Base-by-base conservation (phyloP, 2,888 invertebrate species). In the Patella caerulea region DNA sequence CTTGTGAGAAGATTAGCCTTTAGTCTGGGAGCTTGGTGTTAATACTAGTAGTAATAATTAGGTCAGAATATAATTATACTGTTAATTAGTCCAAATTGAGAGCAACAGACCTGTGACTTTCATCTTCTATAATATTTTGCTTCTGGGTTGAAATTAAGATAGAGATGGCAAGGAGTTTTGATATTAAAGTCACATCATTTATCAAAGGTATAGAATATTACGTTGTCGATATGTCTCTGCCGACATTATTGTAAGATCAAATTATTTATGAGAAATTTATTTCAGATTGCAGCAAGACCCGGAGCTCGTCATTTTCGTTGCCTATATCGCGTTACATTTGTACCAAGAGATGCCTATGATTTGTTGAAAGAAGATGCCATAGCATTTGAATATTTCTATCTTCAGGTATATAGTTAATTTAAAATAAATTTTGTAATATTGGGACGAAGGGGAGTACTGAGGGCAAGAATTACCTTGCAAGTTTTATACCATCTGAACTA, bases 321-420 rank as follows among this genome's bases (percentile, higher is more conserved):
- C 90, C 94, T 97, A 59, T 97, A 97, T 93, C 95, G 97, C 72
- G 95, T 97, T 72, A 95, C 96, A 14, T 97, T 97, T 93, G 96
- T 97, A 87, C 97, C 97, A 5, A 94, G 94, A 29, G 96, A 97
- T 74, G 95, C 97, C 0, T 96, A 96, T 4, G 95, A 95, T 78
- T 92, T 97, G 75, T 95, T 97, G 0, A 95, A 96, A 91, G 94
- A 94, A 84, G 97, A 97, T 93, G 93, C 96, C 17, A 94, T 95
- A 29, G 96, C 97, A 0, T 94, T 98, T 87, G 97, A 98, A 92
- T 97, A 97, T 92, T 94, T 97, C 56, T 97, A 96, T 92, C 94
- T 95, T 91, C 97, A 97, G 93, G 93, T 93, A 86, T 82, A 81
- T 45, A 45, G 7, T 34, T 34, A 34, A 34, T 34, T 34, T 34